phyloP scores from a whole-genome alignment of 92 coral and sea anemone genomes.

The Palythoa grandis region DNA sequence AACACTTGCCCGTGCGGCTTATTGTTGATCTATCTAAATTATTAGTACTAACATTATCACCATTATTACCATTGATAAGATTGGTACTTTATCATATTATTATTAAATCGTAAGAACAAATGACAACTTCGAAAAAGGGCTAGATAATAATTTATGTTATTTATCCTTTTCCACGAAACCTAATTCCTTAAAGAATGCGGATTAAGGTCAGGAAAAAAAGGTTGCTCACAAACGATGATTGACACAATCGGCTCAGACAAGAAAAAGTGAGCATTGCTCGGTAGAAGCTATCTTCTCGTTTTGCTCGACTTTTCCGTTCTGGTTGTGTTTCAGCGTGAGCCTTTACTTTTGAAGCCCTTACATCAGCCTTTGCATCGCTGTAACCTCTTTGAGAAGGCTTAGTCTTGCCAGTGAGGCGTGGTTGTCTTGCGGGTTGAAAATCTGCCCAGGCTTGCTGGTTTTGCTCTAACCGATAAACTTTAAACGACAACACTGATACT shows the following conservation, averaged over 20 bases:
- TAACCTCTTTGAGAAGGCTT: neutral
- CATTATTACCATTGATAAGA: too few relatives aligned
- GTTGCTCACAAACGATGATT: neutral
- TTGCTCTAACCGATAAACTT: neutral
- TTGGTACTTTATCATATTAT: too few relatives aligned
- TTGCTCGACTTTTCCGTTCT: neutral
- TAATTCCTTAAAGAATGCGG: neutral
- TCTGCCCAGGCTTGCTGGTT: neutral
- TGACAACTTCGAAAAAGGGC: too few relatives aligned
- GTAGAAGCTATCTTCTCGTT: neutral
- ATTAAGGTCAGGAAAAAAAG: neutral
- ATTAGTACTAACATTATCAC: too few relatives aligned
- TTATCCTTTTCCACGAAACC: neutral
- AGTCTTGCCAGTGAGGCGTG: neutral
- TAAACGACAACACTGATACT: constrained; percentile 1
- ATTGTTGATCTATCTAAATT: too few relatives aligned
- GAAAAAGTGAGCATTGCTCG: neutral
- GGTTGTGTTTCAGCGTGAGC: neutral
- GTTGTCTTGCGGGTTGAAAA: neutral
- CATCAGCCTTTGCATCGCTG: neutral
- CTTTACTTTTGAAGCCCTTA: neutral
- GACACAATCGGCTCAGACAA: constrained; percentile 17
- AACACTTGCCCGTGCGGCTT: too few relatives aligned
- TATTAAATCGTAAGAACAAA: too few relatives aligned
- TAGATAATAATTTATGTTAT: too few relatives aligned